Base-by-base conservation (phyloP, 1,140 invertebrate species). In the Drosophila watanabei region DNA sequence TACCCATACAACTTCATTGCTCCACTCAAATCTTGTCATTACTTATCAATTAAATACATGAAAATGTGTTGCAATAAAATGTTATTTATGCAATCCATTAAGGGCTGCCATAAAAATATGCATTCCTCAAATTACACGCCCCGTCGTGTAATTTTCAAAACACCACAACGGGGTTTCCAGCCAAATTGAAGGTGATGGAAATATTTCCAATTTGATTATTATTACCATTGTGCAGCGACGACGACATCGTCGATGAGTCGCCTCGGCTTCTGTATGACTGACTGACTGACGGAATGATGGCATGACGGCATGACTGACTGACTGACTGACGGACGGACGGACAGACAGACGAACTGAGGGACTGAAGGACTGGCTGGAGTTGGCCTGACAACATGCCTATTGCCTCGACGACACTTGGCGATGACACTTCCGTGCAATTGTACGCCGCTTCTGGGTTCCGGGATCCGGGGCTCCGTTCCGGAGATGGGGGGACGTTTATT, bases 391-490 rank as follows among this genome's bases (percentile, higher is more conserved):
- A 80, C 76, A 87, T 64, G 78, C 60, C 84, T 89, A 88, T 88
- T 84, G 85, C 85, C 78, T 88, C 80, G 78, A 89, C 85, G 85
- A 81, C 84, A 88, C 85, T 88, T 89, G 69, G 61, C 85, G 72
- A 84, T 83, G 85, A 88, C 85, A 88, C 85, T 89, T 88, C 85
- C 85, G 81, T 88, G 85, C 85, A 88, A 88, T 89, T 88, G 84
- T 88, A 71, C 59, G 84, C 76, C 80, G 71, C 76, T 80, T 84
- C 69, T 72, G 66, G 69, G 76, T 84, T 87, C 84, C 64, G 75
- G 64, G 64, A 62, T 79, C 64, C 37, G 51, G 41, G n/a, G 20
- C 43, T 18, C 45, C 52, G 20, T 28, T 49, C 32, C 30, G 20
- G 16, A 57, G 54, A 30, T 18, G 37, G 45, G 48, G 75, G 63